A percentile compares a stretch with the other conserved stretches of the same genome.
Conservation (phyloP, 2,888 invertebrate genomes). For the Calephelis perditalis region DNA sequence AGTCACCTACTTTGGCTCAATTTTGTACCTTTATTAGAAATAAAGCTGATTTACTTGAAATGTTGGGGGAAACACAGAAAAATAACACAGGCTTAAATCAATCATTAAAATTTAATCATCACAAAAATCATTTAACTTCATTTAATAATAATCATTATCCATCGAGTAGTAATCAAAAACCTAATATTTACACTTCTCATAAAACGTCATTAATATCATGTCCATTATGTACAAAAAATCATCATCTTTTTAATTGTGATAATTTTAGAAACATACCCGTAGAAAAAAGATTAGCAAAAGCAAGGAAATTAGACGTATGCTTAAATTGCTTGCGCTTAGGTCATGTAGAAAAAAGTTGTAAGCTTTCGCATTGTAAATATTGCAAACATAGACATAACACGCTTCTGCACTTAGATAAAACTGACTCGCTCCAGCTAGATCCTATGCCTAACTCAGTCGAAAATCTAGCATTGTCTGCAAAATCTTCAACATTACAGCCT, state of each 20-base stretch:
- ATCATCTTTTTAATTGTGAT: slow-evolving; percentile 22
- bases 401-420: too few species aligned
- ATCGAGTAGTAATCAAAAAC: neutral
- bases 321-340: too few species aligned
- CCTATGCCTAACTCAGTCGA: too few species aligned
- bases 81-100: neutral
- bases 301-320: too few species aligned
- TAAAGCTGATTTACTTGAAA: neutral
- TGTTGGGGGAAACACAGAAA: neutral
- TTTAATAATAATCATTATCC: slow-evolving; percentile 16
- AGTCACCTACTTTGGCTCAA: slow-evolving; percentile 14
- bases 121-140: slow-evolving; percentile 19
- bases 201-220: slow-evolving; percentile 7
- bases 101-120: neutral
- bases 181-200: neutral
- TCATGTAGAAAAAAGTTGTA: too few species aligned
- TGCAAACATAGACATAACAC: too few species aligned
- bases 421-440: too few species aligned
- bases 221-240: slow-evolving; percentile 22
- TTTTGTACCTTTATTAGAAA: slow-evolving; percentile 17
- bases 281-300: too few species aligned
- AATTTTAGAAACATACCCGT: slow-evolving; percentile 1
- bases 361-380: too few species aligned
- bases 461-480: too few species aligned
- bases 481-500: too few species aligned